These are phyloP conservation scores for Ophioderma brevispina DNA, from an alignment of 35 echinoderm and acorn worm species.

Conservation along the genomic window DNA sequence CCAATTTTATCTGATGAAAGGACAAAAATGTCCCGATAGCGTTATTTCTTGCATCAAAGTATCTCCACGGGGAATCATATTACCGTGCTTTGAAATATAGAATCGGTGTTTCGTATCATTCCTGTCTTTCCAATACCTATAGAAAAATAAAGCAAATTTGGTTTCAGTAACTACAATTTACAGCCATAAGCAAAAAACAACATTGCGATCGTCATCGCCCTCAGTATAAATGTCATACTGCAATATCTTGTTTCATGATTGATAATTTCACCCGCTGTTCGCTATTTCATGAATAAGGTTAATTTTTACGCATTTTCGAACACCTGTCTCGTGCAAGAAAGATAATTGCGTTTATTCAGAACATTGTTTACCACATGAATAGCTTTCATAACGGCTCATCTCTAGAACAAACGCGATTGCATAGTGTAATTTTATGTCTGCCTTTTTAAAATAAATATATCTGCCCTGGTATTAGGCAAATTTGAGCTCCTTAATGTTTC, in stretches of 20 bases:
- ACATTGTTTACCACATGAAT: not conserved
- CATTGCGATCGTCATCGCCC: not conserved
- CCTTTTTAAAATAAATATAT: not conserved
- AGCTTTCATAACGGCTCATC: not conserved
- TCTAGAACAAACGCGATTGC: not conserved
- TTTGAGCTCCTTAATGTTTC: not conserved
- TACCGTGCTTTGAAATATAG: not conserved
- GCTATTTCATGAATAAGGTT: not conserved
- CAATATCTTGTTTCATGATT: not conserved
- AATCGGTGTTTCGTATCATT: not conserved
- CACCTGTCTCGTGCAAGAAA: not conserved
- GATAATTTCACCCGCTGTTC: not conserved
- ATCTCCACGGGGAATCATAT: not conserved
- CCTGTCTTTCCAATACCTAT: not conserved
- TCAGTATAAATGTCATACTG: not conserved
- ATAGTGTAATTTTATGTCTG: not conserved
- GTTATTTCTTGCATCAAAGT: not conserved
- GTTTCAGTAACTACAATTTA: not conserved
- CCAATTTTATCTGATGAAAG: not conserved
- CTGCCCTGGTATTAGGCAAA: not conserved
- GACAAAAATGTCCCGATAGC: not conserved
- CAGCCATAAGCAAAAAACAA: not conserved
- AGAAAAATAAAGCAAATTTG: slow-evolving; percentile 8
- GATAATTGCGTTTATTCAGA: not conserved
- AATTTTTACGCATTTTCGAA: not conserved